Conservation (phyloP, 2,888 invertebrate genomes). For the Ectemnius lituratus region DNA sequence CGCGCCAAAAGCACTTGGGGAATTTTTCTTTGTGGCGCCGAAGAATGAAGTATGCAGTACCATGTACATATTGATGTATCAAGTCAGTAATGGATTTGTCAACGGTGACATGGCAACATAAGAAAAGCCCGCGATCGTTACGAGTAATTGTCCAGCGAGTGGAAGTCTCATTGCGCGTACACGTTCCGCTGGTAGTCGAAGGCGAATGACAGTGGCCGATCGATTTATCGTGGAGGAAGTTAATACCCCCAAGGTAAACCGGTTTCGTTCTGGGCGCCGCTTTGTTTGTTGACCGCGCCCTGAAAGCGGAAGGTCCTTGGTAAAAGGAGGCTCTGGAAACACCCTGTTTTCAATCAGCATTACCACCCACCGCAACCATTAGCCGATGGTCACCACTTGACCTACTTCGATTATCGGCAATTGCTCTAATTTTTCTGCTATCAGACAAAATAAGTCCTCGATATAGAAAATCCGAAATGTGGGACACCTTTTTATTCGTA, state of each 20-base stretch:
- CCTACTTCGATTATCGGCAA: not conserved
- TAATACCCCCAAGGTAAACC: constrained; percentile 47
- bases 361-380: constrained; percentile 47
- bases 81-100: no score
- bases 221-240: constrained; percentile 51
- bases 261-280: constrained; percentile 52
- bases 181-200: constrained; percentile 31
- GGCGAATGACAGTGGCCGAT: constrained; percentile 38
- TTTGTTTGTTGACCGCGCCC: constrained; percentile 64
- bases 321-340: constrained; percentile 48
- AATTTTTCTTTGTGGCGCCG: no score
- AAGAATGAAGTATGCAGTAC: no score
- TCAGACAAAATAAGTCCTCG: no score
- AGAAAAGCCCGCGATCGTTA: no score
- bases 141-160: no score
- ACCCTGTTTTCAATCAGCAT: constrained; percentile 62
- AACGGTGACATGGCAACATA: no score
- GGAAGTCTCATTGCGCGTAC: constrained; percentile 8
- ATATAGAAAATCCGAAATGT: no score
- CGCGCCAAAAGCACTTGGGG: no score
- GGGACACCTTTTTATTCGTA: no score
- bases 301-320: constrained; percentile 35
- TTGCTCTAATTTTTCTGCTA: no score
- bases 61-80: no score
- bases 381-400: constrained; percentile 34